A percentile compares a stretch with the other conserved stretches of the same genome.
These are phyloP conservation scores for Electrophaes corylata DNA, from an alignment of 2,888 invertebrate genomes.

Conservation along the genomic window DNA sequence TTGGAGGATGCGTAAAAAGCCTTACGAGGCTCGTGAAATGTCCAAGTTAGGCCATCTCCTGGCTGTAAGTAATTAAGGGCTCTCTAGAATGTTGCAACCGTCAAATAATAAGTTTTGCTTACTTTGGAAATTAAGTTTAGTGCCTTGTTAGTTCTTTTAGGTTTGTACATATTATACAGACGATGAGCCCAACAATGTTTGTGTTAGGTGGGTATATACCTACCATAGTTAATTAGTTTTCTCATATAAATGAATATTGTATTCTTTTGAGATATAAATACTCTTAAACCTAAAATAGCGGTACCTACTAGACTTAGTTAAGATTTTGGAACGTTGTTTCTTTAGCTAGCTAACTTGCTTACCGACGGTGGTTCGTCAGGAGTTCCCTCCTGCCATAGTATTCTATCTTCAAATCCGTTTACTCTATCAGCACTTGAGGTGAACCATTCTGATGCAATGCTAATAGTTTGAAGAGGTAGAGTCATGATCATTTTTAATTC, in stretches of 20 bases:
- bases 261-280: too few species aligned
- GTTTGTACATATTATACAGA: too few species aligned
- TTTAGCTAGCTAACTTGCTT: constrained; percentile 11
- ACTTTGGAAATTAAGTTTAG: too few species aligned
- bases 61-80: constrained; percentile 35
- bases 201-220: too few species aligned
- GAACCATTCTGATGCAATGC: constrained; percentile 91
- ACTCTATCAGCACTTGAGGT: constrained; percentile 81
- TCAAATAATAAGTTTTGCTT: too few species aligned
- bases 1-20: constrained; percentile 57
- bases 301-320: too few species aligned
- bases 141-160: not conserved
- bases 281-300: too few species aligned
- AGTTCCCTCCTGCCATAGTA: constrained; percentile 87
- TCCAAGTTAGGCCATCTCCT: constrained; percentile 55
- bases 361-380: constrained; percentile 56
- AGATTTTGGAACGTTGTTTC: not conserved
- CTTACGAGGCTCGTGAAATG: constrained; percentile 57
- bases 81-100: too few species aligned
- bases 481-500: constrained; percentile 74
- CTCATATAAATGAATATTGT: too few species aligned
- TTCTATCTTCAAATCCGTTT: constrained; percentile 87
- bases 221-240: too few species aligned
- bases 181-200: too few species aligned
- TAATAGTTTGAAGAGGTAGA: constrained; percentile 81